A percentile compares a stretch with the other conserved stretches of the same genome.
These are phyloP conservation scores for Rhamnusium bicolor DNA, from an alignment of 2,888 invertebrate genomes.

Conservation along the genomic window DNA sequence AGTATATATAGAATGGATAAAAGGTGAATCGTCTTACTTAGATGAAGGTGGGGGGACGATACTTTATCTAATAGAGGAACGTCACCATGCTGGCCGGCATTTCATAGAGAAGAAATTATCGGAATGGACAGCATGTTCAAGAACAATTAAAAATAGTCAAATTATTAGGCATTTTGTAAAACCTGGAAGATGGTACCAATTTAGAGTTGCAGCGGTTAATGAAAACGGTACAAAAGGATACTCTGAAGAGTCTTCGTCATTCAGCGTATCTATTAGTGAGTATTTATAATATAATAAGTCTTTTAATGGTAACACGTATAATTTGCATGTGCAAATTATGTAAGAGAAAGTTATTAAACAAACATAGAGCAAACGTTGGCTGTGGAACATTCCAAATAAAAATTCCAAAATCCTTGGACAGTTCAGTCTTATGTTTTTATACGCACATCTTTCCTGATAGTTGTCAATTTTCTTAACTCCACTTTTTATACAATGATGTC, in stretches of 20 bases:
- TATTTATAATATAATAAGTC: background rate
- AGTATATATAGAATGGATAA: conserved; percentile 69
- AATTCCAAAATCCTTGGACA: no score
- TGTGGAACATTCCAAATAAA: no score
- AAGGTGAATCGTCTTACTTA: conserved; percentile 44
- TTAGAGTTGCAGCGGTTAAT: conserved; percentile 84
- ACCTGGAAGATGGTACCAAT: conserved; percentile 85
- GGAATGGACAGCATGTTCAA: conserved; percentile 76
- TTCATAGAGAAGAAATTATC: conserved; percentile 78
- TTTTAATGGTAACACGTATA: background rate
- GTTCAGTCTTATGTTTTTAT: no score
- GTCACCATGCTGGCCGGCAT: conserved; percentile 80
- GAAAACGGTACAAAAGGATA: conserved; percentile 82
- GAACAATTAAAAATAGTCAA: conserved; percentile 73
- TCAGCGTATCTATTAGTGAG: conserved; percentile 73
- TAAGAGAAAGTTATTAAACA: no score
- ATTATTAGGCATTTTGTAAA: conserved; percentile 75
- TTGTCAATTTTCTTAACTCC: no score
- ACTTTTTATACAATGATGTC: no score
- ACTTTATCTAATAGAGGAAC: conserved; percentile 79
- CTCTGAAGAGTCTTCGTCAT: conserved; percentile 76
- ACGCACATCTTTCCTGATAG: no score
- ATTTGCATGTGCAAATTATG: no score
- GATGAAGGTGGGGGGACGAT: conserved; percentile 57
- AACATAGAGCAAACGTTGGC: no score